Evolutionary conservation across 2,797 vertebrate genomes (phyloP).

Genomic region (Ibycter americanus): DNA sequence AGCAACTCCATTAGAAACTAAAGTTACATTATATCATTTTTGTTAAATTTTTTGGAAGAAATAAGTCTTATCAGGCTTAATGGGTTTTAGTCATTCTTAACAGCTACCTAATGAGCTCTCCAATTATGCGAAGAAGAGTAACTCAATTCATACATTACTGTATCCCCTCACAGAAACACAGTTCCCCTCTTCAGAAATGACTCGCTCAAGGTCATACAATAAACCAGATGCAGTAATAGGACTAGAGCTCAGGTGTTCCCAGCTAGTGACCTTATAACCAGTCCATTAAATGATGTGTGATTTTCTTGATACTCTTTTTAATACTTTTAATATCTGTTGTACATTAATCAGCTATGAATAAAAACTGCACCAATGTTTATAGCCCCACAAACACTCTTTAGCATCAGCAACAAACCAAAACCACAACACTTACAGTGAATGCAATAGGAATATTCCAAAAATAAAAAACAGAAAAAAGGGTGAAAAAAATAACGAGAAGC

Average conservation of each 20-base stretch:
- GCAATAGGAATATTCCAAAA: not conserved
- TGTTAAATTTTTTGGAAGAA: not conserved
- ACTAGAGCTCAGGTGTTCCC: not conserved
- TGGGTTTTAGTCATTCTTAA: not conserved
- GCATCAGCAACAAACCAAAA: not conserved
- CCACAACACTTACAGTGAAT: not conserved
- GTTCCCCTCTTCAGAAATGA: not conserved
- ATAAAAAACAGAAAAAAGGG: not conserved
- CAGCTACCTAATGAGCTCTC: constrained; percentile 17
- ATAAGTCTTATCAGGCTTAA: not conserved
- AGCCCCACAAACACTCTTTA: not conserved
- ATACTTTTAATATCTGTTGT: not conserved
- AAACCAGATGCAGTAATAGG: not conserved
- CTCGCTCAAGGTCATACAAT: not conserved
- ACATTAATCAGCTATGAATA: not conserved
- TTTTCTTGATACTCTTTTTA: not conserved
- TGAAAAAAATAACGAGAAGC: not conserved
- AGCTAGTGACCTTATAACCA: not conserved
- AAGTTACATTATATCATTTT: not conserved
- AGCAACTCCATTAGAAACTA: not conserved
- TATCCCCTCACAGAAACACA: not conserved
- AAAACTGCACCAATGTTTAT: not conserved
- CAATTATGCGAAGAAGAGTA: not conserved
- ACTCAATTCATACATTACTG: not conserved
- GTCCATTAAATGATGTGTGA: not conserved